These are phyloP conservation scores for Lasaia peninsularis DNA, from an alignment of 1,140 invertebrate species.

Conservation along the genomic window DNA sequence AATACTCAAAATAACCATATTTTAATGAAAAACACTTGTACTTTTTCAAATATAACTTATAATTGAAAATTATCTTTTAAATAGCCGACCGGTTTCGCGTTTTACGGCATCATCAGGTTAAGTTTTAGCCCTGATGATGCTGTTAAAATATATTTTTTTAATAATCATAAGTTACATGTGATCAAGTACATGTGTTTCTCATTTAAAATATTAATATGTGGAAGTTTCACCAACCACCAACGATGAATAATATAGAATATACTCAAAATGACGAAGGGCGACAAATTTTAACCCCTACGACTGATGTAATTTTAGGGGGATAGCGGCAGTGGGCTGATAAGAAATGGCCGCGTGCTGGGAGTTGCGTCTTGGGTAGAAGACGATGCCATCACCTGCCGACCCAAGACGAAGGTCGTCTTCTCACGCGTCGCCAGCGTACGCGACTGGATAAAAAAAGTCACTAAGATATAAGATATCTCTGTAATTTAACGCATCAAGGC, in stretches of 20 bases:
- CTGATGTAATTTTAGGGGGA: conserved; percentile 38
- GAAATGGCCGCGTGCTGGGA: conserved; percentile 41
- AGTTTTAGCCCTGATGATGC: no score
- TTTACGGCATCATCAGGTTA: no score
- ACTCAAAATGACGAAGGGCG: not conserved
- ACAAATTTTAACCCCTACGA: not conserved
- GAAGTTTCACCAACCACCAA: no score
- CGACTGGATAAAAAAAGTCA: conserved; percentile 52
- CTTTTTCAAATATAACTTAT: no score
- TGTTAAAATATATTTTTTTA: not conserved
- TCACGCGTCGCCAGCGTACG: conserved; percentile 42
- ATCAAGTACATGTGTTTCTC: no score
- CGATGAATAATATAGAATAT: no score
- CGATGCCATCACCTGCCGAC: conserved; percentile 46
- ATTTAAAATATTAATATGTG: no score
- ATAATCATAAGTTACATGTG: not conserved
- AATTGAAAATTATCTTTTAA: no score
- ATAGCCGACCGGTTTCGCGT: no score
- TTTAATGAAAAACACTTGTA: no score
- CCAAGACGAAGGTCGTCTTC: conserved; percentile 49
- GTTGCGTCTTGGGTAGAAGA: conserved; percentile 65
- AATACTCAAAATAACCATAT: no score
- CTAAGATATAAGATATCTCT: conserved; percentile 34
- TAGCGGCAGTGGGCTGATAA: conserved; percentile 40
- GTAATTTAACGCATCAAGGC: not conserved